Base-by-base conservation (phyloP, 2,113 vertebrate species). In the Tricholaema leucomelas region DNA sequence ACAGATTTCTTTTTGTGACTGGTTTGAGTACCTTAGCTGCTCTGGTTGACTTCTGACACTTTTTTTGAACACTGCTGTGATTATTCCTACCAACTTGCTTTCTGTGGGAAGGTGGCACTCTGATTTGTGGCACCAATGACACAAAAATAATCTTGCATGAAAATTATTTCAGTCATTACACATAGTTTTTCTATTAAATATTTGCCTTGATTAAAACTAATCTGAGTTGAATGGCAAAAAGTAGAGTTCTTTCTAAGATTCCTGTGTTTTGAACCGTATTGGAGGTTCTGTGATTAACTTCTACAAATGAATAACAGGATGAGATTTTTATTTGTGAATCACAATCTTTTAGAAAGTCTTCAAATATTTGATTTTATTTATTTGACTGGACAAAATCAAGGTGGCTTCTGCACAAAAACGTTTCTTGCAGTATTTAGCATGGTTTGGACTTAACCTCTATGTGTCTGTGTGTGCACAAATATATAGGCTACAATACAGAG, bases 21-120 rank as follows among this genome's bases (percentile, higher is more conserved):
- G 94, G 72, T 94, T 94, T 97, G 89, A 89, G 73, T 87, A 69
- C 46, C 20, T 92, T 25, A 91, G 50, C 82, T 94, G 92, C 95
- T 96, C 77, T 96, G 93, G 92, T 94, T 96, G 75, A 91, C 83
- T 70, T 90, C 67, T 91, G 92, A 89, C 87, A 76, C 40, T 90
- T 89, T 94, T 95, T 94, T 79, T 95, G 93, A 91, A 76, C 91
- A 93, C 96, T 94, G 96, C 92, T 94, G 59, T 93, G 87, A 86
- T 89, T 23, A 19, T 92, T 95, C 81, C 89, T 93, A 84, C 73
- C 91, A 77, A 66, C 63, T 5, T 71, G 77, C 92, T 95, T 96
- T 93, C 89, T 93, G 14, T 80, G 89, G 67, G 78, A 94, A 90
- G 85, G 92, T 96, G 85, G 78, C 96, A 93, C 93, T 95, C 81